Evolutionary conservation across 1,140 invertebrate genomes (phyloP), one percentile per base, ranked within the genome.

Genomic region (Apis cerana): DNA sequence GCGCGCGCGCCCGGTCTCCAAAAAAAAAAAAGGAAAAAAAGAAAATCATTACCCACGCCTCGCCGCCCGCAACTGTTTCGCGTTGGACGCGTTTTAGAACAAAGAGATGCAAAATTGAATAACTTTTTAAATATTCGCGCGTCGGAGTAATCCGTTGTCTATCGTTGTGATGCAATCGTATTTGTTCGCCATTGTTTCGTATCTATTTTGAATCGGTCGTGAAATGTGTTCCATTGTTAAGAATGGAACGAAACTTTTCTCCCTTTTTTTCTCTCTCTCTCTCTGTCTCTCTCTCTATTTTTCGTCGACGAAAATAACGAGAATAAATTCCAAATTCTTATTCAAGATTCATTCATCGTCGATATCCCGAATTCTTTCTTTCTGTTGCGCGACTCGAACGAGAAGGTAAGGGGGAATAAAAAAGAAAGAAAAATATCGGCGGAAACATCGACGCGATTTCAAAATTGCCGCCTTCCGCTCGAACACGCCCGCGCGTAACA

Each of bases 381-480:
- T 27, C 1, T 27, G 27, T 27, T 27, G 27, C 33, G 33, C 4
- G 33, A 43, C 7, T 7, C 33, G 33, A 43, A 43, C 33, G 12
- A 54, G 13, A 12, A 52, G 10, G 10, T 52, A 52, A 52, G 10
- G 13, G 5, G 9, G 17, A 59, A 59, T 10, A 2, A 64, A 33
- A 27, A 27, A 33, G 17, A 27, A 64, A 64, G 33, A 17, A 17
- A 1, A 17, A 19, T 19, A 17, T 33, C 10, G 27, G 62, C 15
- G 27, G 27, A 62, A 27, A 23, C 9, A 27, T 64, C 33, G 27
- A 43, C 27, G 27, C 27, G 62, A 64, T 64, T 33, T 64, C 23
- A 64, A 64, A 64, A 64, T 64, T 27, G 62, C 62, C 23, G 62
- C 27, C 62, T 64, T 64, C 27, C 62, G 62, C 62, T 64, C 62